Base-by-base conservation (phyloP, 2,888 invertebrate species). In the Hydroisotoma schaefferi region DNA sequence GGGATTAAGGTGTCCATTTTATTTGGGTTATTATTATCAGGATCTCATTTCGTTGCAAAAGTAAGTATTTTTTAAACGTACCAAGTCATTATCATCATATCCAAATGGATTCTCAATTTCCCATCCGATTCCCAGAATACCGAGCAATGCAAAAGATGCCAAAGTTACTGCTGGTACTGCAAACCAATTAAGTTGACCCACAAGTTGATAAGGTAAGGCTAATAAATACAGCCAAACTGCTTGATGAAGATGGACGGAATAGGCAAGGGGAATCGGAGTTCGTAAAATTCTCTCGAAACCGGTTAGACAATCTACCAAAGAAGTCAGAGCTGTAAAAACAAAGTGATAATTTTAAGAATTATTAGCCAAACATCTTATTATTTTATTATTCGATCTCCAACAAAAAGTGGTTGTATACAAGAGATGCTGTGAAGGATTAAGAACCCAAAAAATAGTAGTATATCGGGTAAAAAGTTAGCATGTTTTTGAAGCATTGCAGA, bases 241-340 rank as follows among this genome's bases (percentile, higher is more conserved):
- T 46, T 63, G 69, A 55, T 59, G 68, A 37, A 61, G 65, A 64
- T 69, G 69, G 6, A 69, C 68, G 22, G 65, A 65, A 40, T 70
- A 70, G 1, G 68, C 70, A 22, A 70, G 46, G n/a, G 70, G 70
- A 22, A 70, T 70, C 25, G 70, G 70, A 8, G 70, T 70, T 23
- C 70, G 43, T 5, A 66, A 49, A 58, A 70, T 70, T 33, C 70
- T 33, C 28, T 70, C 70, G 43, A 70, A 70, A 26, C 66, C 62
- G 8, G 62, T 62, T 12, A 70, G 51, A 54, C 68, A 70, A 23
- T 68, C 70, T 18, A 70, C 65, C 23, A 70, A 43, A 26, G 48
- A 54, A 25, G 48, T 61, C 26, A 68, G 37, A 20, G 68, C 68
- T 65, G 55, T 20, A 52, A 48, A 27, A 2, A 33, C n/a, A n/a